Base-by-base conservation (phyloP, 2,888 invertebrate species). In the Calameuta pallipes region DNA sequence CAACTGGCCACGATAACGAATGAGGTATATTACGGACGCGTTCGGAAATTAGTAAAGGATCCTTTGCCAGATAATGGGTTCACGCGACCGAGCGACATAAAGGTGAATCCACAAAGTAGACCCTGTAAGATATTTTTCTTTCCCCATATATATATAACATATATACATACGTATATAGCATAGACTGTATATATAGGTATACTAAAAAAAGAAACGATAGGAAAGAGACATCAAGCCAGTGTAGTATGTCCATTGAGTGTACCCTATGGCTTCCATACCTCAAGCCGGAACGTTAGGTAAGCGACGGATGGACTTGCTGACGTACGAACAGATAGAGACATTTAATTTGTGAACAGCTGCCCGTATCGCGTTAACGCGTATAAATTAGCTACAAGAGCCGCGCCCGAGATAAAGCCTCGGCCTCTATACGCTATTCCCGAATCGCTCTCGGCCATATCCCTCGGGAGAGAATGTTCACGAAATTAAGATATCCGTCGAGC, bases 311-410 rank as follows among this genome's bases (percentile, higher is more conserved):
- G 78, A 76, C 76, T 56, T 30, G 71, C 75, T 41, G 76, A 76
- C 36, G 31, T 75, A 78, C 75, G 36, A 70, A 73, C 84, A 83
- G 84, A 89, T 89, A 87, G 88, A 89, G 88, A 89, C 88, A 86
- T 89, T 90, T 89, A 89, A 90, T 89, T 89, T 89, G 89, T 89
- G 88, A 88, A 89, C 87, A 87, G 85, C 85, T 85, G 84, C 82
- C 80, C 80, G 83, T 89, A 89, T 89, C 88, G 86, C 86, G 85
- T 87, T 88, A 89, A 88, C 88, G 84, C 86, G 87, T 87, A 89
- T 89, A 89, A 89, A 89, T 89, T 88, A 89, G 88, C 86, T 87
- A 88, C 88, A 87, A 89, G 87, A 85, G 85, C 85, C 85, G 83
- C 84, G 76, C 75, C 82, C 80, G 81, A 88, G 89, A 89, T 89